Evolutionary conservation across 2,113 vertebrate genomes (phyloP).

Genomic region (Illadopsis cleaveri): DNA sequence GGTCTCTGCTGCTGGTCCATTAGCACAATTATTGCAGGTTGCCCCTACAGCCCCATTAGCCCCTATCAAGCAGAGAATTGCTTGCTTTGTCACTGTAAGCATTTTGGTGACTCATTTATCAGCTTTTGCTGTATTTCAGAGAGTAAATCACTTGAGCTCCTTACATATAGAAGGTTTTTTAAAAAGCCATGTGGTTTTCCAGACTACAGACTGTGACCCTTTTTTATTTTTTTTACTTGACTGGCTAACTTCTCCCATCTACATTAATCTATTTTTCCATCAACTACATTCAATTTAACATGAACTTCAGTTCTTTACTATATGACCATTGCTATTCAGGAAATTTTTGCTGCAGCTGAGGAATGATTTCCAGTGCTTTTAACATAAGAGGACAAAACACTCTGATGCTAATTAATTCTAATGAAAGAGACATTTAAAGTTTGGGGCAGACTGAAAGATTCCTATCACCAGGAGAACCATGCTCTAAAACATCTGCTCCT

Average conservation of each 20-base stretch:
- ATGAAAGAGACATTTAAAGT: not conserved
- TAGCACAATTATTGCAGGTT: slow-evolving; percentile 17
- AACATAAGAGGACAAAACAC: not conserved
- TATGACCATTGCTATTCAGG: not conserved
- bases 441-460: not conserved
- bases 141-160: slow-evolving; percentile 46
- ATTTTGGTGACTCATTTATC: slow-evolving; percentile 47
- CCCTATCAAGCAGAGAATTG: slow-evolving; percentile 16
- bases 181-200: not conserved
- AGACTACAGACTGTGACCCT: not conserved
- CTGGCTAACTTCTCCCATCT: slow-evolving; percentile 32
- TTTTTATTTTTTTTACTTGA: not conserved
- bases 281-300: slow-evolving; percentile 28
- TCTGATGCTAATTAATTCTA: not conserved
- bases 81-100: slow-evolving; percentile 13
- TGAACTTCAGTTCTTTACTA: not conserved
- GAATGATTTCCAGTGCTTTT: not conserved
- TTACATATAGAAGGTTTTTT: not conserved
- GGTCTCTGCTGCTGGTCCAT: slow-evolving; percentile 17
- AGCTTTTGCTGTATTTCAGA: slow-evolving; percentile 21
- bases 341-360: not conserved
- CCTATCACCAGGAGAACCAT: not conserved
- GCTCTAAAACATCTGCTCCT: not conserved
- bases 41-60: slow-evolving; percentile 16
- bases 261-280: slow-evolving; percentile 29